phyloP scores from a whole-genome alignment of 2,113 vertebrate species.

The Anas platyrhynchos region DNA sequence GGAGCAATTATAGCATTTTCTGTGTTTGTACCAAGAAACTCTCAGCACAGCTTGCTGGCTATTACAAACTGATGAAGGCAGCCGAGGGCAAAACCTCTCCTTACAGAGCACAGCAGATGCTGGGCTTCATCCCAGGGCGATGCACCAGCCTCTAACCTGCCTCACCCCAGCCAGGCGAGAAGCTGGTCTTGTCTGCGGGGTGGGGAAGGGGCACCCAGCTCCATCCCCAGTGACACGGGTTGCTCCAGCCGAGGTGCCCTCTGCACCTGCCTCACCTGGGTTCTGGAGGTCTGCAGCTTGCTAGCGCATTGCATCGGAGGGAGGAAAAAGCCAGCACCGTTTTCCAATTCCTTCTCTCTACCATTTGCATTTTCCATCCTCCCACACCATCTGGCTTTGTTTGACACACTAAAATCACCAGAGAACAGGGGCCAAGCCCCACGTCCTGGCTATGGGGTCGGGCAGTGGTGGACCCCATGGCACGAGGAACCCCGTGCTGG shows the following conservation, averaged over 20 bases:
- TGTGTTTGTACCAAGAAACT: background rate
- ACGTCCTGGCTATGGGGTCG: rapidly evolving
- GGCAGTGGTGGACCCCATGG: background rate
- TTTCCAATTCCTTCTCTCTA: background rate
- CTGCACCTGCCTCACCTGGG: background rate
- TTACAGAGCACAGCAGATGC: background rate
- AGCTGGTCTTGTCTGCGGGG: too few species aligned
- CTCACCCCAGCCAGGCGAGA: too few species aligned
- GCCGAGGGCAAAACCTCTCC: background rate
- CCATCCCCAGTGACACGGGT: background rate
- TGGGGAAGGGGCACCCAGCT: background rate
- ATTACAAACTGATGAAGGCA: background rate
- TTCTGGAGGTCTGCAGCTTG: background rate
- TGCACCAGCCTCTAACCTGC: too few species aligned
- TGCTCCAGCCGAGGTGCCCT: background rate
- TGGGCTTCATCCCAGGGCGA: background rate
- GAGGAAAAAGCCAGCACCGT: background rate
- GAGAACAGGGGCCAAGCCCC: background rate
- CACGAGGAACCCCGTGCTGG: background rate
- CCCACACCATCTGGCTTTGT: background rate
- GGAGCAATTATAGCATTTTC: rapidly evolving
- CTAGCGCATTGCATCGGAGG: background rate
- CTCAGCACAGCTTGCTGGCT: background rate
- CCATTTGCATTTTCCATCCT: background rate
- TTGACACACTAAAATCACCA: background rate